Conservation (phyloP, 2,113 vertebrate species). For the Cercocebus atys region DNA sequence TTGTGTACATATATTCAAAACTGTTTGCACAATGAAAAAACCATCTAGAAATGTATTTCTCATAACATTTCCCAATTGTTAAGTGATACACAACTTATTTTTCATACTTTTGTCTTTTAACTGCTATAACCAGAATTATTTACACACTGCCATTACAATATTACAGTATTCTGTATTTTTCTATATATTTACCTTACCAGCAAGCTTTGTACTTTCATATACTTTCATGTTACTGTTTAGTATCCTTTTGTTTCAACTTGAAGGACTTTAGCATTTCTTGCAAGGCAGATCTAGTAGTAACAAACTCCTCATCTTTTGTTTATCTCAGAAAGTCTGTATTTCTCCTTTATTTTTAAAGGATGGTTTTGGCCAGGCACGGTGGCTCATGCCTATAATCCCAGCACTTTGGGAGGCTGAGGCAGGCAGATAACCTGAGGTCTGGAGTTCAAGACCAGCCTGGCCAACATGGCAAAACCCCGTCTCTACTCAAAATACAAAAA, state of each 20-base stretch:
- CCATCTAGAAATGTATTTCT: background rate
- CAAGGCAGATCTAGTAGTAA: background rate
- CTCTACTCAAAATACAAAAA: too few species aligned
- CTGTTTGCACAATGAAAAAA: background rate
- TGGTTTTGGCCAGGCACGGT: background rate
- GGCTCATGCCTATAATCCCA: too few species aligned
- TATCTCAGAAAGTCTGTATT: background rate
- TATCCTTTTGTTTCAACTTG: background rate
- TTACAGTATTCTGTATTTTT: background rate
- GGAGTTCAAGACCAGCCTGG: too few species aligned
- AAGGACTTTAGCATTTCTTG: background rate
- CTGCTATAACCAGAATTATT: background rate
- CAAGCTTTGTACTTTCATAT: background rate
- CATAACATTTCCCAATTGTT: background rate
- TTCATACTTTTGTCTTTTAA: background rate
- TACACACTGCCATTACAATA: background rate
- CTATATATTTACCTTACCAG: background rate
- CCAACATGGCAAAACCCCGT: too few species aligned
- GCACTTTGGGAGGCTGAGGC: too few species aligned
- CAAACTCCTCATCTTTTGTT: background rate
- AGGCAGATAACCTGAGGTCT: too few species aligned
- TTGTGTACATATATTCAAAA: background rate
- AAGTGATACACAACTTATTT: background rate
- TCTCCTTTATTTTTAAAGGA: background rate
- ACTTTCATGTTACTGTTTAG: background rate